Evolutionary conservation across 2,113 vertebrate species (phyloP).

Genomic region (Ariopsis seemanni): DNA sequence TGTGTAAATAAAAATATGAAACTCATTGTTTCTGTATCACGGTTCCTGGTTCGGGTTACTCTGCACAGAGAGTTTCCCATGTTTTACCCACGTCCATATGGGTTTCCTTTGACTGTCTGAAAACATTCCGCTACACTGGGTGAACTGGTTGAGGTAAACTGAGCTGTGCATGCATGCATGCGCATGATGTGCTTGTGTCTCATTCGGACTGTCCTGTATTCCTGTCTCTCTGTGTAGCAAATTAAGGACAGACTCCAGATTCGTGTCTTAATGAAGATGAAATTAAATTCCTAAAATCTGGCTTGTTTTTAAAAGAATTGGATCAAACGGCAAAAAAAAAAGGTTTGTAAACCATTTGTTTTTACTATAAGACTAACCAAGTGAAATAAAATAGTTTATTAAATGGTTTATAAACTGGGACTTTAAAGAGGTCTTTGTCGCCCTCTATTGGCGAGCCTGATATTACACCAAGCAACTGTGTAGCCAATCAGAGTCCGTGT

Average conservation of each 20-base stretch:
- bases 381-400: background rate
- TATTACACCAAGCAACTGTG: background rate
- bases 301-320: background rate
- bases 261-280: background rate
- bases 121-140: background rate
- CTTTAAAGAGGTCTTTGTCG: constrained; percentile 17
- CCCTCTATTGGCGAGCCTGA: constrained; percentile 62
- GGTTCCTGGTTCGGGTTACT: background rate
- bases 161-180: too few relatives aligned
- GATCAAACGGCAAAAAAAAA: too few relatives aligned
- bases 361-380: background rate
- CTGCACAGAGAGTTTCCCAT: too few relatives aligned
- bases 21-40: too few relatives aligned
- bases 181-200: too few relatives aligned
- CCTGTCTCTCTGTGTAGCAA: too few relatives aligned
- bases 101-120: background rate
- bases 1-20: too few relatives aligned
- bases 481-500: constrained; percentile 61
- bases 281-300: background rate
- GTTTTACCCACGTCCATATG: background rate
- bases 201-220: too few relatives aligned
- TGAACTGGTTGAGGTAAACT: background rate
- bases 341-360: background rate
- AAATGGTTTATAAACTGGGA: too few relatives aligned
- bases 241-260: too few relatives aligned